Evolutionary conservation across 2,113 vertebrate genomes (phyloP).

Genomic region (Desmodus rotundus): DNA sequence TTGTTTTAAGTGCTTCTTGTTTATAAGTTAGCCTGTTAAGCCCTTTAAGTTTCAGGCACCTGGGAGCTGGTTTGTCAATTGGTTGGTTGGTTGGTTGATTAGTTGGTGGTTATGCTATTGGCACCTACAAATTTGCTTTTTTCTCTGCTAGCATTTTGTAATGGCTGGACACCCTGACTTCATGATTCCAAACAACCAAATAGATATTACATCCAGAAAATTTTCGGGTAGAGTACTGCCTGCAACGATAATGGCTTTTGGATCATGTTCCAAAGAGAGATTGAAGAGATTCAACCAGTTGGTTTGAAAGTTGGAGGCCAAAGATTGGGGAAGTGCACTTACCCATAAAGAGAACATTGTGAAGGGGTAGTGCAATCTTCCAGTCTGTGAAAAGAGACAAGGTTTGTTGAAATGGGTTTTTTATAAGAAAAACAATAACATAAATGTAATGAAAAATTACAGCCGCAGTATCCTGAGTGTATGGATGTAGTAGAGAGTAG

Average conservation of each 20-base stretch:
- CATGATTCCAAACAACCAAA: constrained; percentile 7
- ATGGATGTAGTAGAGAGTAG: neutral
- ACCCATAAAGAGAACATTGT: neutral
- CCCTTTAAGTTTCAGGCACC: neutral
- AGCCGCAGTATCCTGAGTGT: neutral
- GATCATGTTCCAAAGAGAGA: neutral
- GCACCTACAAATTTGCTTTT: neutral
- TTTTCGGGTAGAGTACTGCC: neutral
- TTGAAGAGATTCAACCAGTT: neutral
- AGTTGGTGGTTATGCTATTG: neutral
- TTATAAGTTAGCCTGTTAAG: neutral
- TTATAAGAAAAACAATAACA: neutral
- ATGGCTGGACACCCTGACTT: neutral
- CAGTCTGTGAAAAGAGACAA: neutral
- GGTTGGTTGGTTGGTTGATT: neutral
- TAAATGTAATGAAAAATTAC: neutral
- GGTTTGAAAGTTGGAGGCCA: neutral
- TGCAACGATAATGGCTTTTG: neutral
- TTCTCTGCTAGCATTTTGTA: neutral
- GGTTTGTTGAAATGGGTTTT: neutral
- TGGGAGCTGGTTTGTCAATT: neutral
- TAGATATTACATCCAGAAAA: neutral
- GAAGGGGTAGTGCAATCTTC: neutral
- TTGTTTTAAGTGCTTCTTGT: constrained; percentile 13
- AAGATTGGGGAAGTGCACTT: neutral